Conservation (phyloP, 2,113 vertebrate genomes). For the Poicephalus gulielmi region DNA sequence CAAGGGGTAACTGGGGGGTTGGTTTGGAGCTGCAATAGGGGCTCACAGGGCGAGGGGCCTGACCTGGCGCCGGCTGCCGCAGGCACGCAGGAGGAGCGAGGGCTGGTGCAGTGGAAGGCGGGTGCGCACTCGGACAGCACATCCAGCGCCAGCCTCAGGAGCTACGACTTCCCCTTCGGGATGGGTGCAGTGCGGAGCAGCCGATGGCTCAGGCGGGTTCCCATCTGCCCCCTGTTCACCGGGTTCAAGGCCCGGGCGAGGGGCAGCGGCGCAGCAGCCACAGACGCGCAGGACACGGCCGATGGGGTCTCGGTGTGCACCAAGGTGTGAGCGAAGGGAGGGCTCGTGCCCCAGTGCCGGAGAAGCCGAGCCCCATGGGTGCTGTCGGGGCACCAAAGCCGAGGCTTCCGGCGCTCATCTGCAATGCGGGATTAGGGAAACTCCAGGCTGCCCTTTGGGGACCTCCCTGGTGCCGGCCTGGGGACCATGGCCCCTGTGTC, state of each 20-base stretch:
- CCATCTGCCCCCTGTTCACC: conserved; percentile 88
- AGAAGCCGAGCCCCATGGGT: not conserved
- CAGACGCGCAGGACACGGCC: not conserved
- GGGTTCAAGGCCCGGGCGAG: conserved; percentile 72
- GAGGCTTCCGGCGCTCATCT: not conserved
- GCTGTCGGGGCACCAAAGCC: not conserved
- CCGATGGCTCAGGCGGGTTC: conserved; percentile 79
- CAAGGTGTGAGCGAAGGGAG: conserved; percentile 72
- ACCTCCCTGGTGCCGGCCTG: not conserved
- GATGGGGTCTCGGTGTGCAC: conserved; percentile 64
- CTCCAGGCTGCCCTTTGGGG: not conserved
- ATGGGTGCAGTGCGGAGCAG: conserved; percentile 79
- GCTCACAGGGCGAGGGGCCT: accelerated
- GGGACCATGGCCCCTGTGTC: not conserved
- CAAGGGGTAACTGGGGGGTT: too few relatives aligned
- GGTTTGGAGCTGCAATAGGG: not conserved
- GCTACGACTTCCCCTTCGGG: conserved; percentile 89
- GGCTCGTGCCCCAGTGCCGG: not conserved
- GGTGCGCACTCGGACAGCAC: conserved; percentile 72
- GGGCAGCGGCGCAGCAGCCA: not conserved
- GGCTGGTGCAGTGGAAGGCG: conserved; percentile 85
- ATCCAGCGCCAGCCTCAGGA: conserved; percentile 61
- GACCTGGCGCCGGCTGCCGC: not conserved
- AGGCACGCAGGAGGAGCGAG: conserved; percentile 88
- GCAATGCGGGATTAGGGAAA: not conserved